Evolutionary conservation across 2,113 vertebrate genomes (phyloP), one percentile per base, ranked within the genome.

Genomic region (Merops nubicus): DNA sequence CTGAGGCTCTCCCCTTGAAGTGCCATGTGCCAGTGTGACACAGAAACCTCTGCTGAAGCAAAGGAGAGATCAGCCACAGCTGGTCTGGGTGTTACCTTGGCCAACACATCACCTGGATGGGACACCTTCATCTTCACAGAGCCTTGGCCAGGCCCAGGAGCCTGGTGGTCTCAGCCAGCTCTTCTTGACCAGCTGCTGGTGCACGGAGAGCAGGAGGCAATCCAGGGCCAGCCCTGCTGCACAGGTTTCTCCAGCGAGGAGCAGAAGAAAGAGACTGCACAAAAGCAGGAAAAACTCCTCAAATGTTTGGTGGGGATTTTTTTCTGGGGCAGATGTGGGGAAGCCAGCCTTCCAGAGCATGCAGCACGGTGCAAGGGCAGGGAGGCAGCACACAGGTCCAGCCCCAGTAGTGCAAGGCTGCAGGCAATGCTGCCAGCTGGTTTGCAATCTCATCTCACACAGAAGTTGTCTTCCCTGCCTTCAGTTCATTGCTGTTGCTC

Each of bases 1-100:
- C 82, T 60, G 76, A 86, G 53, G 75, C 40, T 92, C 22, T 72
- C 29, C 25, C 73, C 47, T 95, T 79, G 63, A 83, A 65, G 62
- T 72, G 53, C 59, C 59, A 36, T 26, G 77, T 67, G 47, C 56
- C 16, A 0, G n/a, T 26, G 62, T 65, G 56, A 36, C 38, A 67
- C 36, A 9, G 47, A 92, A 92, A 50, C 23, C 42, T 33, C 51
- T 85, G 56, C 10, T 53, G 65, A 79, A 90, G 26, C 1, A 5
- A 80, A 34, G 34, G 34, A 79, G 34, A 63, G 29, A 88, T 28
- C 51, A 93, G 31, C 7, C 65, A 53, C 69, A 90, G 62, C 51
- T 56, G 47, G 20, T 51, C 38, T 60, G 50, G 68, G 8, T 4
- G 1, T 42, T 50, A 34, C 20, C 33, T 34, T 25, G 81, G 54